phyloP scores from a whole-genome alignment of 1,140 invertebrate species.

The Kradibia gibbosae region DNA sequence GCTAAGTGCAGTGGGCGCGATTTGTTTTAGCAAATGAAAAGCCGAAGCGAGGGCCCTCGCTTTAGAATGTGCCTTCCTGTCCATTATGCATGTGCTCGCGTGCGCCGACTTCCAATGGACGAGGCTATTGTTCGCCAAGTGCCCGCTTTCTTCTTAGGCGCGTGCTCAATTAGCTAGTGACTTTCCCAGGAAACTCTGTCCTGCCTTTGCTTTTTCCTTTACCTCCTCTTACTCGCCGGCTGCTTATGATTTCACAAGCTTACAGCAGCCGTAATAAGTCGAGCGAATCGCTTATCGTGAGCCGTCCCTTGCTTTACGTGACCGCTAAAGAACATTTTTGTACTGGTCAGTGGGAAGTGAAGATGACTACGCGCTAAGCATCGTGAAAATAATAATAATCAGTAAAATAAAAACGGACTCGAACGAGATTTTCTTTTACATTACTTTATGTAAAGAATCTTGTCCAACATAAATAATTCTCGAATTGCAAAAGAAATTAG shows the following conservation, averaged over 20 bases:
- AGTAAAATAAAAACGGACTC: too few species aligned
- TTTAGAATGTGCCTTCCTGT: conserved; percentile 41
- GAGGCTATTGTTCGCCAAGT: conserved; percentile 18
- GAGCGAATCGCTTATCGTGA: background rate
- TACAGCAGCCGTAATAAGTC: background rate
- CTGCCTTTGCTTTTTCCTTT: too few species aligned
- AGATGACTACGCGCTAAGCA: too few species aligned
- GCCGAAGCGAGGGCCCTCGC: conserved; percentile 52
- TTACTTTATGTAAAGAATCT: too few species aligned
- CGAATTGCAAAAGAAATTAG: too few species aligned
- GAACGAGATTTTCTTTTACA: too few species aligned
- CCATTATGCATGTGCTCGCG: conserved; percentile 53
- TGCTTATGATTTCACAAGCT: background rate
- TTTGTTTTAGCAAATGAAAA: conserved; percentile 61
- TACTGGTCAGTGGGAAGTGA: background rate
- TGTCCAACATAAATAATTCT: too few species aligned
- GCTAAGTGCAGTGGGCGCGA: conserved; percentile 60
- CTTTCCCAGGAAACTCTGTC: background rate
- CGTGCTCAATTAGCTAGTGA: conserved; percentile 15
- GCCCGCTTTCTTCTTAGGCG: background rate
- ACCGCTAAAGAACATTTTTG: background rate
- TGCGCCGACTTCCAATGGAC: conserved; percentile 9
- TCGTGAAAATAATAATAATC: too few species aligned
- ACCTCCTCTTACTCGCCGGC: background rate
- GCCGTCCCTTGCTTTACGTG: background rate